Percentiles rank a stretch among this genome's conserved stretches.
Evolutionary conservation across 1,140 invertebrate genomes (phyloP).

Genomic region (Acromyrmex heyeri): DNA sequence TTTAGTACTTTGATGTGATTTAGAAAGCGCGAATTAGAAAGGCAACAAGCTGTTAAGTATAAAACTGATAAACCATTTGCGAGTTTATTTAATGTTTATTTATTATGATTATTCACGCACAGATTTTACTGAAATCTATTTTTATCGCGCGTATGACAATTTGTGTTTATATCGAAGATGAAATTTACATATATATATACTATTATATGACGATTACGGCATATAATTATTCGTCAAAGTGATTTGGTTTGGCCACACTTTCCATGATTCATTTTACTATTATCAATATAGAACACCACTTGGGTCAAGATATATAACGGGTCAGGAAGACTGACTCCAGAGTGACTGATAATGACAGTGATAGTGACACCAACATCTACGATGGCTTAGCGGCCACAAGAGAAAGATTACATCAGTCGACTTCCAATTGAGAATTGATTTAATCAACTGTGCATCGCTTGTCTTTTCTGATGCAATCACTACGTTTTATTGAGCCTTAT

Average conservation of each 20-base stretch:
- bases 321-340: slow-evolving; percentile 3
- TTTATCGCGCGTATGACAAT: not conserved
- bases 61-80: not conserved
- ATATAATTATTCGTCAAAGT: not conserved
- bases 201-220: not conserved
- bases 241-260: not conserved
- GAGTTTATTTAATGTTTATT: slow-evolving; percentile 3
- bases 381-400: slow-evolving; percentile 50
- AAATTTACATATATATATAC: not conserved
- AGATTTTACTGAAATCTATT: not conserved
- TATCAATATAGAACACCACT: not conserved
- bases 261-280: not conserved
- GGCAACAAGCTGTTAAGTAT: not conserved
- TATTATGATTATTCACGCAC: not conserved
- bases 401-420: slow-evolving; percentile 75
- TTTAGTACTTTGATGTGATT: not conserved
- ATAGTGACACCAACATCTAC: slow-evolving; percentile 5
- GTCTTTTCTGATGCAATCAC: slow-evolving; percentile 74
- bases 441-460: slow-evolving; percentile 58
- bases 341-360: slow-evolving; percentile 42
- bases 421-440: slow-evolving; percentile 72
- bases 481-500: slow-evolving; percentile 49
- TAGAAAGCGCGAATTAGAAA: slow-evolving; percentile 2
- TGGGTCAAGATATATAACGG: not conserved
- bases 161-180: not conserved